Conservation (phyloP, 1,140 invertebrate genomes). For the Pseudomyrmex concolor region DNA sequence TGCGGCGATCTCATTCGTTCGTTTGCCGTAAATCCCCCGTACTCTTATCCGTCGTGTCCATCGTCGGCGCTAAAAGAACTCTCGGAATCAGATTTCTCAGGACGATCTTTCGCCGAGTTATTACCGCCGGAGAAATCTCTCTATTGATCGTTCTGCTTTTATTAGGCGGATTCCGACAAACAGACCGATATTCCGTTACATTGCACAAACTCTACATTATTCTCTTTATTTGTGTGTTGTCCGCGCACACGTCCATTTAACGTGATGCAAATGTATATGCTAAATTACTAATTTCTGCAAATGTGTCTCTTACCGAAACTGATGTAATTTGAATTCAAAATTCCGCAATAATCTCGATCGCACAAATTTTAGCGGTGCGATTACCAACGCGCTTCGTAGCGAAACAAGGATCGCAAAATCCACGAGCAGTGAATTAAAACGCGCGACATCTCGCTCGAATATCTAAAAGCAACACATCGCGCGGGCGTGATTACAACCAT, state of each 20-base stretch:
- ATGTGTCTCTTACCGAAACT: too few relatives aligned
- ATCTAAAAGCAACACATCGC: slow-evolving; percentile 44
- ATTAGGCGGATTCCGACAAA: background rate
- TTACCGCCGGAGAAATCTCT: slow-evolving; percentile 28
- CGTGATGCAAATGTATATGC: too few relatives aligned
- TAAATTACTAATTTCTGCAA: too few relatives aligned
- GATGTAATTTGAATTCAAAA: background rate
- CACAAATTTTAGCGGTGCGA: background rate
- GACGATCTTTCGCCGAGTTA: slow-evolving; percentile 44
- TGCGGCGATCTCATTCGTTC: slow-evolving; percentile 7
- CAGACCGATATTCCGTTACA: slow-evolving; percentile 4
- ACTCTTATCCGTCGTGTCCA: slow-evolving; percentile 43
- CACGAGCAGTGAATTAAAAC: slow-evolving; percentile 32
- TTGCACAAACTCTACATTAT: background rate
- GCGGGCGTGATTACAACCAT: slow-evolving; percentile 41
- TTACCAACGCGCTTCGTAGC: background rate
- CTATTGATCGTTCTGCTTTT: slow-evolving; percentile 39
- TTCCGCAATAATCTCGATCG: background rate
- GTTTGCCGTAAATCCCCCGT: slow-evolving; percentile 34
- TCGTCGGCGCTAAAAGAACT: slow-evolving; percentile 51
- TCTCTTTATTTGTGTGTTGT: too few relatives aligned
- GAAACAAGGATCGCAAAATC: background rate
- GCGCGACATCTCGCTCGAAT: slow-evolving; percentile 44
- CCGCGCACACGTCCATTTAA: too few relatives aligned
- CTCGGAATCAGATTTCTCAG: slow-evolving; percentile 51